Evolutionary conservation across 2,888 invertebrate species (phyloP).

Genomic region (Schizotus pectinicornis): DNA sequence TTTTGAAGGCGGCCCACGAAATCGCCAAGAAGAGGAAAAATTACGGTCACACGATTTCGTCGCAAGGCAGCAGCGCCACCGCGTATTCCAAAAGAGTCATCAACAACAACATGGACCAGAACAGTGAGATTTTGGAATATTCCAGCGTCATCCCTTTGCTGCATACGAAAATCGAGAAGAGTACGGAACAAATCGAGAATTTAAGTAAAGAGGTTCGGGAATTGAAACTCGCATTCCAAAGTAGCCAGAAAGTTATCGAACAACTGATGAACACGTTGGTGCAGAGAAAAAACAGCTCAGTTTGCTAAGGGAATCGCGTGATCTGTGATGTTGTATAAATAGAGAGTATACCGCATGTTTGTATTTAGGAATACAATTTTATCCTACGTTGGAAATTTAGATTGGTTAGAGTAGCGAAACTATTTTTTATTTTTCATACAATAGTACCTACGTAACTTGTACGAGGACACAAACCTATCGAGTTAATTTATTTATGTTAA

Average conservation of each 20-base stretch:
- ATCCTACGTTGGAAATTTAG: not conserved
- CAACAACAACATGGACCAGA: constrained; percentile 64
- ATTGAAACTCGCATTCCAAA: constrained; percentile 63
- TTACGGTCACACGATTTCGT: constrained; percentile 72
- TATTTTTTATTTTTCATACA: not conserved
- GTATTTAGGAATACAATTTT: constrained; percentile 19
- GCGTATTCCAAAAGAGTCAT: constrained; percentile 69
- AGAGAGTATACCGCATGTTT: constrained; percentile 13
- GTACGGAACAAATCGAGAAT: constrained; percentile 70
- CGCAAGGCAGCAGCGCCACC: constrained; percentile 61
- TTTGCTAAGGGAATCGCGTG: constrained; percentile 15
- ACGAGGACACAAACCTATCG: not conserved
- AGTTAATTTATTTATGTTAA: constrained; percentile 3
- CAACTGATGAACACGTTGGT: constrained; percentile 49
- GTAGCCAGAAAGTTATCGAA: constrained; percentile 53
- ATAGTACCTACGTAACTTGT: not conserved
- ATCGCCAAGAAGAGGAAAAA: constrained; percentile 79
- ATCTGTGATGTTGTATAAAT: constrained; percentile 18
- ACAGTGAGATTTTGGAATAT: constrained; percentile 51
- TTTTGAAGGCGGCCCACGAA: constrained; percentile 81
- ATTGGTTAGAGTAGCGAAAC: too few relatives aligned
- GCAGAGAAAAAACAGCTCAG: constrained; percentile 32
- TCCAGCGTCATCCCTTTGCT: constrained; percentile 64
- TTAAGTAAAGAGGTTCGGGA: constrained; percentile 73
- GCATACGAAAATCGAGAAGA: constrained; percentile 71